Percentiles rank a stretch among this genome's conserved stretches.
phyloP scores from a whole-genome alignment of 2,888 invertebrate genomes.

The Nasonia oneida region DNA sequence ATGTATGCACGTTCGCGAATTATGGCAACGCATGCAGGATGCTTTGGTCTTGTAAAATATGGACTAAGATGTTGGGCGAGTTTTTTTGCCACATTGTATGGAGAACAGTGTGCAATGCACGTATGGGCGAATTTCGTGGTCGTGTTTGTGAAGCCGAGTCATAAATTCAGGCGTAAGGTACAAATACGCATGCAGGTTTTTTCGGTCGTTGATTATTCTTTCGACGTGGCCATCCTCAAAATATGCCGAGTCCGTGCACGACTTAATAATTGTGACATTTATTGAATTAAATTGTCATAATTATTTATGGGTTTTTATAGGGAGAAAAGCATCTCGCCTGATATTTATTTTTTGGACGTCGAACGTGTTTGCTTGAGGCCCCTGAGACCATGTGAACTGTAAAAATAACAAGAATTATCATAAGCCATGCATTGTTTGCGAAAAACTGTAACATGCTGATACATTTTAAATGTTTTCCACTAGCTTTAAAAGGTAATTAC shows the following conservation, averaged over 20 bases:
- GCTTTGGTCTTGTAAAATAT: background rate
- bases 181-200: constrained; percentile 1
- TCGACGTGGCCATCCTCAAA: constrained; percentile 5
- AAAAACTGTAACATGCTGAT: background rate
- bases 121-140: constrained; percentile 15
- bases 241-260: background rate
- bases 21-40: constrained; percentile 57
- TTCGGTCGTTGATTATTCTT: background rate
- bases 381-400: background rate
- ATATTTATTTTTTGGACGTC: background rate
- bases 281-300: constrained; percentile 36
- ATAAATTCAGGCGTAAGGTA: constrained; percentile 16
- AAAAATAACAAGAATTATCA: background rate
- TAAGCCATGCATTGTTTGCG: background rate
- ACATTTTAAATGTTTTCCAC: background rate
- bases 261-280: constrained; percentile 37
- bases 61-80: background rate
- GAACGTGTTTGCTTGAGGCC: background rate
- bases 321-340: background rate
- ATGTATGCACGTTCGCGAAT: constrained; percentile 64
- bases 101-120: constrained; percentile 9
- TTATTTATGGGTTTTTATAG: constrained; percentile 14
- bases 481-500: background rate
- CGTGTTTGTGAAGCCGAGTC: background rate
- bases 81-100: background rate